phyloP scores from a whole-genome alignment of 2,888 invertebrate species.

The Rhamnusium bicolor region DNA sequence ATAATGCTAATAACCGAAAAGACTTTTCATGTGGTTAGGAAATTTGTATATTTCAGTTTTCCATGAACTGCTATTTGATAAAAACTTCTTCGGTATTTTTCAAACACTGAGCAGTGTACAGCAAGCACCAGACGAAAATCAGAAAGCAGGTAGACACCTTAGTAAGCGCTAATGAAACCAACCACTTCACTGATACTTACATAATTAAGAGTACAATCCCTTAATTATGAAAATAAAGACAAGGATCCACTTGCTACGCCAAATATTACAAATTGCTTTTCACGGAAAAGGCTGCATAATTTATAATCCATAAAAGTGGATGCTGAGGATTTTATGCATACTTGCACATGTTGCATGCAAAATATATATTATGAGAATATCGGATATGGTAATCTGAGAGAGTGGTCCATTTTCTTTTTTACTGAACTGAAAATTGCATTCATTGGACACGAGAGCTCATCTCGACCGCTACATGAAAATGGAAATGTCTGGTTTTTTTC shows the following conservation, averaged over 20 bases:
- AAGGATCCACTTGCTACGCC: not conserved
- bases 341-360: conserved; percentile 15
- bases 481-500: not conserved
- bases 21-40: no score
- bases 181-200: not conserved
- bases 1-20: no score
- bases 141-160: not conserved
- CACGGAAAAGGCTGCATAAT: not conserved
- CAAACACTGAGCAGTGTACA: no score
- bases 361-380: conserved; percentile 2
- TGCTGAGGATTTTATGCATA: conserved; percentile 12
- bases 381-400: conserved; percentile 15
- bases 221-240: not conserved
- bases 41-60: no score
- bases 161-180: not conserved
- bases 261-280: not conserved
- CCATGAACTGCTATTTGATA: no score
- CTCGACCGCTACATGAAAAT: not conserved
- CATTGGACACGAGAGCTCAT: conserved; percentile 3
- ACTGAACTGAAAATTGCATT: not conserved
- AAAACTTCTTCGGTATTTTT: no score
- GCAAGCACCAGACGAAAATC: not conserved
- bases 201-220: conserved; percentile 8
- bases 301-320: conserved; percentile 1
- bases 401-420: conserved; percentile 9